Evolutionary conservation across 1,140 invertebrate genomes (phyloP), one percentile per base, ranked within the genome.

Genomic region (Tetragnatha versicolor): DNA sequence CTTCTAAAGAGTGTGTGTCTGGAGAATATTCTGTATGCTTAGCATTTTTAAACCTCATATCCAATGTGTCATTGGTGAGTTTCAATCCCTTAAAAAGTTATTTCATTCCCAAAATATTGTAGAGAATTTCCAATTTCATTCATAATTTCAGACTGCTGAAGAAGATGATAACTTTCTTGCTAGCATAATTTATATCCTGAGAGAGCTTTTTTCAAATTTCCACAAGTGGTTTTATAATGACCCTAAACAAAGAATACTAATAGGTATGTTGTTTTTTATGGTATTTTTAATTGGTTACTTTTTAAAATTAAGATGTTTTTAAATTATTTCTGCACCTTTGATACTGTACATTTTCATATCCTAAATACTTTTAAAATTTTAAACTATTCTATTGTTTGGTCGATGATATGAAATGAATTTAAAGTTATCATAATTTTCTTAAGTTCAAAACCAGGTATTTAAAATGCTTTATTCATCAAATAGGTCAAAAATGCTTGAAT

Each of bases 141-240:
- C 2, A 55, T 72, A 29, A 76, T 63, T 82, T 85, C 82, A 82
- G 83, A 49, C 81, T 84, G 49, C 80, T 79, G 33, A 81, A 3
- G 68, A 65, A 29, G 83, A 85, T 58, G 80, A 83, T 51, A 84
- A 83, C 29, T 81, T 86, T 14, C 82, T 84, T 51, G 83, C 85
- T 14, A 82, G 82, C 73, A 58, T 86, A 4, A 79, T 87, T 51
- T 87, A 84, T 79, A 83, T 87, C 22, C 60, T 86, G 22, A 79
- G 83, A 49, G 86, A 87, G 79, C 83, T 88, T 14, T 87, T 87
- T 69, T 86, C 87, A 9, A 82, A 81, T 22, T 86, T 85, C 80
- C 83, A 85, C 45, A 86, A 86, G 79, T 88, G 87, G 87, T 80
- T 84, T 70, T 87, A 85, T 79, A 81, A 81, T 31, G 77, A 84